A percentile compares a stretch with the other conserved stretches of the same genome.
Evolutionary conservation across 2,797 vertebrate genomes (phyloP).

Genomic region (Synanceia verrucosa): DNA sequence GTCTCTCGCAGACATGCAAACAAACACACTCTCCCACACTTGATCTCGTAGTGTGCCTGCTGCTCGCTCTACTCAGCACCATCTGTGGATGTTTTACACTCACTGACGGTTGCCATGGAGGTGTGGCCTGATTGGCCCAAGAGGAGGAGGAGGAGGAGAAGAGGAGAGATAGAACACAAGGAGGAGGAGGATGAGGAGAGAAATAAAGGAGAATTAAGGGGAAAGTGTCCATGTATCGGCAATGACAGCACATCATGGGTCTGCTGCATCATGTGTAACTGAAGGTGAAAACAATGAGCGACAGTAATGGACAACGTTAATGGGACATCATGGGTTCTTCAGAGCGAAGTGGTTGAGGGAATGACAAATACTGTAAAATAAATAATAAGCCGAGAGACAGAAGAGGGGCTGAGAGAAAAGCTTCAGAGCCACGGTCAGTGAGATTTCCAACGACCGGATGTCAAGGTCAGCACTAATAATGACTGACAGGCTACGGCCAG

Average conservation of each 20-base stretch:
- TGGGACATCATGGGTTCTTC: constrained; percentile 1
- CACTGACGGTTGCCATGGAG: constrained; percentile 84
- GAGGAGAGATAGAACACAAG: constrained; percentile 41
- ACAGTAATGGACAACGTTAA: constrained; percentile 52
- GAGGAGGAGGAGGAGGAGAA: constrained; percentile 62
- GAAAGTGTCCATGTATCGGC: constrained; percentile 82
- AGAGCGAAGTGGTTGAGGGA: constrained; percentile 1
- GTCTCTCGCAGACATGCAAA: constrained; percentile 58
- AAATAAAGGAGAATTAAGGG: constrained; percentile 68
- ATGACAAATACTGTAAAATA: constrained; percentile 11
- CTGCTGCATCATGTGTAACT: constrained; percentile 53
- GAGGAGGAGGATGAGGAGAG: constrained; percentile 52
- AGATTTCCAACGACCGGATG: constrained; percentile 31
- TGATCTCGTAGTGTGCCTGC: constrained; percentile 74
- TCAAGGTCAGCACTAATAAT: constrained; percentile 65
- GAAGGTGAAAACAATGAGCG: constrained; percentile 56
- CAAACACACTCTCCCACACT: constrained; percentile 71
- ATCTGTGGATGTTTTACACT: constrained; percentile 87
- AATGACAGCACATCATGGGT: constrained; percentile 75
- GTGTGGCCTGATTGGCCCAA: constrained; percentile 81
- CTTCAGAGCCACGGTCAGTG: neutral
- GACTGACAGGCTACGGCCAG: constrained; percentile 41
- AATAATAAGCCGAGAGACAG: neutral
- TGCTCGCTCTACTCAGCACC: constrained; percentile 80
- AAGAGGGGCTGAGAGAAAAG: neutral